Conservation (phyloP, 64 coral and sea anemone genomes). For the Pocillopora verrucosa region DNA sequence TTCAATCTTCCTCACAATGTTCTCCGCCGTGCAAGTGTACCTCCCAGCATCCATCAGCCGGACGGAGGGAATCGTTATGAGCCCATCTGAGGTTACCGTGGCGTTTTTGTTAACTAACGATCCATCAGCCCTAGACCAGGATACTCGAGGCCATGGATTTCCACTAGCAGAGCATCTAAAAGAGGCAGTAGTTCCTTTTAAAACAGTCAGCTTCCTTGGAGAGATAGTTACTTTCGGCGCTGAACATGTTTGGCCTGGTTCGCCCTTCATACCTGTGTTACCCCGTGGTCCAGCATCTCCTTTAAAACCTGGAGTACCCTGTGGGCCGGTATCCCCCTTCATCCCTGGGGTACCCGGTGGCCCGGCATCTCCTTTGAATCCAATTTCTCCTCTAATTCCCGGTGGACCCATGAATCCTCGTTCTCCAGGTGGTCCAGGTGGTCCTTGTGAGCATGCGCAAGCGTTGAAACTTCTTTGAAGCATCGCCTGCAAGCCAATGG, state of each 20-base stretch:
- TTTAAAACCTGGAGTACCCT: too few species aligned
- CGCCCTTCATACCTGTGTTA: background rate
- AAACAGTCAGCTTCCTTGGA: background rate
- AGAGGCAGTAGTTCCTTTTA: background rate
- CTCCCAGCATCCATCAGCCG: background rate
- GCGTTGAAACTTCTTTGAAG: too few species aligned
- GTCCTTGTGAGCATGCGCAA: background rate
- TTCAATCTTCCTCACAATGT: background rate
- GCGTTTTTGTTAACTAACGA: background rate
- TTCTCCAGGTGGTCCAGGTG: background rate
- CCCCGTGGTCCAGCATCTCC: background rate
- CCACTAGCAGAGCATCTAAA: background rate
- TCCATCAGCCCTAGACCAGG: background rate
- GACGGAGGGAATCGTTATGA: background rate
- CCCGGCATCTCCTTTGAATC: background rate
- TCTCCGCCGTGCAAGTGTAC: background rate
- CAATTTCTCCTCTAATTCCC: background rate
- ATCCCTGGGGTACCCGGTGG: background rate
- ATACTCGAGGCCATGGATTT: background rate
- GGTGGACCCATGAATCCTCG: slow-evolving; percentile 10
- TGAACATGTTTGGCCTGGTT: background rate
- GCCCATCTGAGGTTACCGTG: background rate
- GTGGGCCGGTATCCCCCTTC: background rate
- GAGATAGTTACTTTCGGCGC: background rate
- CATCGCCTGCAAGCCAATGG: too few species aligned